Evolutionary conservation across 2,888 invertebrate genomes (phyloP), one percentile per base, ranked within the genome.

Genomic region (Endotricha flammealis): DNA sequence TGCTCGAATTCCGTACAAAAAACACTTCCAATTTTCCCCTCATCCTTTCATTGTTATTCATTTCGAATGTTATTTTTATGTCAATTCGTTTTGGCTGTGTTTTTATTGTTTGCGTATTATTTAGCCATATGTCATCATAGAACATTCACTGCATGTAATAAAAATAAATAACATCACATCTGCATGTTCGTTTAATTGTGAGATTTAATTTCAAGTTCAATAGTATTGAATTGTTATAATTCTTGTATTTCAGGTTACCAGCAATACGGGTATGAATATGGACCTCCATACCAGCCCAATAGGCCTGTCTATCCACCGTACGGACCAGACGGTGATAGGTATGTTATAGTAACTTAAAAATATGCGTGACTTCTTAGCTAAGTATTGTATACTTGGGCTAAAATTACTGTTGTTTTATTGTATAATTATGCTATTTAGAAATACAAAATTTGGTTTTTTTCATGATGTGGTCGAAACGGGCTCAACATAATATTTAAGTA

Each of bases 251-350:
- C 89, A 77, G 90, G 90, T 62, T 90, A 90, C 81, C 90, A 90
- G 62, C 89, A 90, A 65, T 88, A 88, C 65, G 92, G 91, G 60
- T 91, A 90, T 53, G 91, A 91, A 76, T 92, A 91, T 64, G 90
- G 90, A 59, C 87, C 90, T 53, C 88, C 90, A 49, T 91, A 91
- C 69, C 91, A 91, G 55, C 89, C 91, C 46, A 92, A 92, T 76
- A 91, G 93, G 87, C 93, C 92, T 62, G 92, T 93, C 60, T 93
- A 93, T 67, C 93, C 93, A 60, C 92, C 93, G 55, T 92, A 93
- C 61, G 92, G 92, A 46, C 90, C 92, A 33, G 88, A 89, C 39
- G 91, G 91, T 48, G 90, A 90, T 87, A 90, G 91, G 92, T 92
- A 76, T 41, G 12, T 27, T 68, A 68, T 53, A 31, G 41, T 32